A percentile compares a stretch with the other conserved stretches of the same genome.
These are phyloP conservation scores for Plusia festucae DNA, from an alignment of 2,888 invertebrate genomes.

Conservation along the genomic window DNA sequence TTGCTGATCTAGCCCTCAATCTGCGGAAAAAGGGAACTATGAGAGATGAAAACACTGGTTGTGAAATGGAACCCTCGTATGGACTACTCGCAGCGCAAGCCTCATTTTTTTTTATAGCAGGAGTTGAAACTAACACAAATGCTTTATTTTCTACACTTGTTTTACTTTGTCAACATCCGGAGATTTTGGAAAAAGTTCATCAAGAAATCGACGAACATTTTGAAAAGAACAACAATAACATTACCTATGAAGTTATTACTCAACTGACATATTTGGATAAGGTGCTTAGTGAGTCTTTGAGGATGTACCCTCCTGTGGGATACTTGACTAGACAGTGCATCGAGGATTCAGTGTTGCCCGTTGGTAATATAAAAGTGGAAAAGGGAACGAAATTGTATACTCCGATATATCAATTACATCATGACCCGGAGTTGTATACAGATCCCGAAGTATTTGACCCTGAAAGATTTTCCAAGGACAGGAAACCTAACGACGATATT, in stretches of 20 bases:
- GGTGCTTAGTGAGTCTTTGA: conserved; percentile 68
- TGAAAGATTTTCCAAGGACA: conserved; percentile 72
- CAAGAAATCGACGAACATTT: conserved; percentile 45
- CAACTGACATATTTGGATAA: conserved; percentile 74
- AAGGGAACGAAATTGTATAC: conserved; percentile 71
- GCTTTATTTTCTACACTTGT: conserved; percentile 62
- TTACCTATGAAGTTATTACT: conserved; percentile 56
- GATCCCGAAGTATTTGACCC: conserved; percentile 82
- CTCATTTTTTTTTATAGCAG: conserved; percentile 64
- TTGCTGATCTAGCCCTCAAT: conserved; percentile 70
- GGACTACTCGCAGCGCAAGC: conserved; percentile 54
- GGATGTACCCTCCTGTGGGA: conserved; percentile 74
- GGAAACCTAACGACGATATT: conserved; percentile 60
- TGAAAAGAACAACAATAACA: conserved; percentile 30
- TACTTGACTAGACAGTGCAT: conserved; percentile 66
- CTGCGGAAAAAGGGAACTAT: conserved; percentile 69
- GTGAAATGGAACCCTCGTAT: conserved; percentile 70
- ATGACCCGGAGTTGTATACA: conserved; percentile 77
- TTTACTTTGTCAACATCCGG: conserved; percentile 69
- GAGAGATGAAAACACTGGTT: conserved; percentile 64
- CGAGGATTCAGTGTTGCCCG: conserved; percentile 69
- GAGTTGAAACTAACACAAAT: conserved; percentile 71
- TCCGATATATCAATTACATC: conserved; percentile 75
- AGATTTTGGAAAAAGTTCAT: conserved; percentile 62
- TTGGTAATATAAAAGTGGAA: conserved; percentile 72